Evolutionary conservation across 1,140 invertebrate genomes (phyloP).

Genomic region (Drosophila repleta): DNA sequence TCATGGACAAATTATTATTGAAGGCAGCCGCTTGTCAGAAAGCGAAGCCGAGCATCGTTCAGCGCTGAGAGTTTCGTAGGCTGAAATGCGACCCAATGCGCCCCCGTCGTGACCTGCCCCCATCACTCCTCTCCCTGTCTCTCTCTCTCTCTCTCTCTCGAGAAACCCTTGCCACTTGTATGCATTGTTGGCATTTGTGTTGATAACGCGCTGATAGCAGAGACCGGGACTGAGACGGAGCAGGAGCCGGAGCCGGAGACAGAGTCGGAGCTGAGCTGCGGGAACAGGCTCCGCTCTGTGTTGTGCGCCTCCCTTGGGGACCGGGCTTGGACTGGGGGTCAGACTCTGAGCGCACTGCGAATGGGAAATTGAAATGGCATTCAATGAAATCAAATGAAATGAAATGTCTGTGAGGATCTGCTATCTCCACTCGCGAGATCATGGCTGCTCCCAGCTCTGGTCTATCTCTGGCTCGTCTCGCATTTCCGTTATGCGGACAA

Average conservation of each 20-base stretch:
- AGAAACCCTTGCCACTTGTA: too few relatives aligned
- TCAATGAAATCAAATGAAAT: conserved; percentile 62
- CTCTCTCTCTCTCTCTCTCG: too few relatives aligned
- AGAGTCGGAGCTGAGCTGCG: not conserved
- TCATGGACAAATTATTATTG: conserved; percentile 83
- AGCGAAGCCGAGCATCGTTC: conserved; percentile 1
- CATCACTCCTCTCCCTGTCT: not conserved
- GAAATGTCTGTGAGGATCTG: conserved; percentile 67
- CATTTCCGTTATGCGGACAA: conserved; percentile 75
- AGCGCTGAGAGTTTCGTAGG: conserved; percentile 24
- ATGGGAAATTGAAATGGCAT: conserved; percentile 61
- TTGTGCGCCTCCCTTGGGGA: conserved; percentile 4
- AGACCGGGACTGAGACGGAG: not conserved
- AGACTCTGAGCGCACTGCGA: conserved; percentile 40
- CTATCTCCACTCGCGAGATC: not conserved
- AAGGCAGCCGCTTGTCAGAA: conserved; percentile 55
- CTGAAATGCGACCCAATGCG: conserved; percentile 8
- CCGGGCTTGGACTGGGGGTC: not conserved
- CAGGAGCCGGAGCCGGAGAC: not conserved
- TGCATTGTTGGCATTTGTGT: conserved; percentile 57
- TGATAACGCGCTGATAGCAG: conserved; percentile 63
- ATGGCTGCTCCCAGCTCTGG: conserved; percentile 1
- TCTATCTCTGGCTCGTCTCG: conserved; percentile 47
- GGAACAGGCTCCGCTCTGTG: conserved; percentile 44
- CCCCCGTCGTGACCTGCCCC: conserved; percentile 17